Evolutionary conservation across 2,113 vertebrate genomes (phyloP).

Genomic region (Pampusana beccarii): DNA sequence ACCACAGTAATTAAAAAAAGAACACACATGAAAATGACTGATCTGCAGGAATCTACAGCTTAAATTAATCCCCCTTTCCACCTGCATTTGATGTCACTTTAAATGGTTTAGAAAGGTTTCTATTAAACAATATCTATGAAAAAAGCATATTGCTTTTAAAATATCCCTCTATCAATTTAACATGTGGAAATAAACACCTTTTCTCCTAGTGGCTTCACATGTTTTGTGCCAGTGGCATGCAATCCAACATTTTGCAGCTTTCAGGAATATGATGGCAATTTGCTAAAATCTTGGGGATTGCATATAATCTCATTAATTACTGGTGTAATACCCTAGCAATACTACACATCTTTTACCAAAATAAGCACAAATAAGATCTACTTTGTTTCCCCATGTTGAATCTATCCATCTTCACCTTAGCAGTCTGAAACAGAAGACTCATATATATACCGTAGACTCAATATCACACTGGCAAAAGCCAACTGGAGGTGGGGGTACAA

Average conservation of each 20-base stretch:
- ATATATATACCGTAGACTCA: background rate
- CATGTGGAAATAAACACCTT: background rate
- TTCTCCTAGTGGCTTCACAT: constrained; percentile 24
- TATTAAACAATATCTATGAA: background rate
- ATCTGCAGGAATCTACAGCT: background rate
- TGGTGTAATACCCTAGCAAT: constrained; percentile 37
- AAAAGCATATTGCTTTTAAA: background rate
- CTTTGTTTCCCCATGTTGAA: constrained; percentile 17
- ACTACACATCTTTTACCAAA: constrained; percentile 28
- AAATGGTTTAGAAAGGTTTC: constrained; percentile 9
- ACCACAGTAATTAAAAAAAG: background rate
- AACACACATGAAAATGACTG: background rate
- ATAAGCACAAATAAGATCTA: background rate
- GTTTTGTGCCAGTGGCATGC: background rate
- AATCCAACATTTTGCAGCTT: constrained; percentile 8
- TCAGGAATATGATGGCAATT: background rate
- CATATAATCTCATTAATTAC: constrained; percentile 31
- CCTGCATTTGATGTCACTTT: constrained; percentile 18
- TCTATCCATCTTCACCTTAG: constrained; percentile 1
- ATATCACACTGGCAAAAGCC: background rate
- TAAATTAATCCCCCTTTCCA: constrained; percentile 12
- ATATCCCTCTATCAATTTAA: background rate
- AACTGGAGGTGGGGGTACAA: background rate
- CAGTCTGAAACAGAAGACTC: background rate
- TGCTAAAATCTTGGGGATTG: constrained; percentile 7